Conservation (phyloP, 2,888 invertebrate genomes). For the Taphrorychus bicolor region DNA sequence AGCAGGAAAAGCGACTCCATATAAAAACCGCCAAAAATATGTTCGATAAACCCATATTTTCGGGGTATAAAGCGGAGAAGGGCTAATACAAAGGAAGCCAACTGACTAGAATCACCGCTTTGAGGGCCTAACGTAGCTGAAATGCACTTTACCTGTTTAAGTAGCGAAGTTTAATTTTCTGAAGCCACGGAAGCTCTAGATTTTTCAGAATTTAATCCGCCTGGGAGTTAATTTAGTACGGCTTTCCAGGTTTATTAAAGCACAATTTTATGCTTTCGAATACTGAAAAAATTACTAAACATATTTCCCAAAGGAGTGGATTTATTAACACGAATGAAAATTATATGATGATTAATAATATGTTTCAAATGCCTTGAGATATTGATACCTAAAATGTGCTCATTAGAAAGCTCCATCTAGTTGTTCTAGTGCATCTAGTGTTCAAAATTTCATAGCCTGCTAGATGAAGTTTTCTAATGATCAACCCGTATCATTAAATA, state of each 20-base stretch:
- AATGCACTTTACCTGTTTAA: constrained; percentile 24
- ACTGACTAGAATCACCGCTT: constrained; percentile 13
- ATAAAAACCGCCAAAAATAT: background rate
- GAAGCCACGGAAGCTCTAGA: constrained; percentile 6
- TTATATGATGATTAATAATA: too few relatives aligned
- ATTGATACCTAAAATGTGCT: too few relatives aligned
- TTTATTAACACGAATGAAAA: too few relatives aligned
- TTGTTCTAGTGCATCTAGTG: too few relatives aligned
- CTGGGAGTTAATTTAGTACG: background rate
- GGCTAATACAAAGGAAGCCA: constrained; percentile 15
- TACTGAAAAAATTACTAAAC: too few relatives aligned
- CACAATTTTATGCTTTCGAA: too few relatives aligned
- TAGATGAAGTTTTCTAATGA: too few relatives aligned
- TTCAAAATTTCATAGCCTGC: too few relatives aligned
- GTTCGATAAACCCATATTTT: background rate
- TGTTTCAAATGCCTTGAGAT: too few relatives aligned
- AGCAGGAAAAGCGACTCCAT: background rate
- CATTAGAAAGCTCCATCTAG: too few relatives aligned
- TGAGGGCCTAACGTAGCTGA: constrained; percentile 15
- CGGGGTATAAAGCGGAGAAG: background rate
- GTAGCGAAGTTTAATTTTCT: constrained; percentile 21
- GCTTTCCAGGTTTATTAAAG: background rate
- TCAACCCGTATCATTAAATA: too few relatives aligned
- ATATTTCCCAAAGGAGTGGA: too few relatives aligned
- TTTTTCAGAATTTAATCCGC: background rate